These are phyloP conservation scores for Tetragonula carbonaria DNA, from an alignment of 2,888 invertebrate genomes.

Conservation along the genomic window DNA sequence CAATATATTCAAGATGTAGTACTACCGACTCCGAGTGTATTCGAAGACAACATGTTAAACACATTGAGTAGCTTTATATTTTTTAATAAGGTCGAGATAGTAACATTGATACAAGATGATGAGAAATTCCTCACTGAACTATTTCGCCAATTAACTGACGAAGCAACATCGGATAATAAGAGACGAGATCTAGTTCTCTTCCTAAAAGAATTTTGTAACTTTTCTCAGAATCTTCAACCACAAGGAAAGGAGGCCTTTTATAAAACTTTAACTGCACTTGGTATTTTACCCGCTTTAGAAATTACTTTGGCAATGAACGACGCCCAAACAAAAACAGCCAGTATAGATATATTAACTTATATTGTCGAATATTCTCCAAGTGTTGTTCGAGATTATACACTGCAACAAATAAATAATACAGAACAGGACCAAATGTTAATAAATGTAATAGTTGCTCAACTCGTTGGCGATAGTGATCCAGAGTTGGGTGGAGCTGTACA, in stretches of 20 bases:
- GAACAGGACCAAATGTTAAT: conserved; percentile 97
- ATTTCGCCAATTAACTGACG: conserved; percentile 96
- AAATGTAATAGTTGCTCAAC: conserved; percentile 99
- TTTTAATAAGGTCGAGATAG: conserved; percentile 99
- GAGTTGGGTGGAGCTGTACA: conserved; percentile 99
- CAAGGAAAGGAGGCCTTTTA: conserved; percentile 99
- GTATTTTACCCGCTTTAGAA: conserved; percentile 95
- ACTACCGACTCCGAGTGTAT: conserved; percentile 98
- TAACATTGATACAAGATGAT: conserved; percentile 98
- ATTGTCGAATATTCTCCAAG: conserved; percentile 99
- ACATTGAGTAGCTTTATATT: conserved; percentile 99
- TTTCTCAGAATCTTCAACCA: conserved; percentile 99
- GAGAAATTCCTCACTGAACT: conserved; percentile 97
- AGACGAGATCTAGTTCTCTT: conserved; percentile 98
- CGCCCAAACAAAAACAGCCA: conserved; percentile 96
- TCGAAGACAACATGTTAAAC: conserved; percentile 99
- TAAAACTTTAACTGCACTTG: conserved; percentile 95
- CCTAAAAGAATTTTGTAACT: conserved; percentile 99
- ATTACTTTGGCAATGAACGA: conserved; percentile 96
- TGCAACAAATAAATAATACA: conserved; percentile 95
- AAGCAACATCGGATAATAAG: conserved; percentile 92
- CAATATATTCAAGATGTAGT: conserved; percentile 99
- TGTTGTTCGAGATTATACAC: conserved; percentile 97
- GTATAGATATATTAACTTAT: conserved; percentile 98
- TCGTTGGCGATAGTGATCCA: conserved; percentile 98